phyloP scores from a whole-genome alignment of 2,113 vertebrate genomes.

The Oryzias curvinotus region DNA sequence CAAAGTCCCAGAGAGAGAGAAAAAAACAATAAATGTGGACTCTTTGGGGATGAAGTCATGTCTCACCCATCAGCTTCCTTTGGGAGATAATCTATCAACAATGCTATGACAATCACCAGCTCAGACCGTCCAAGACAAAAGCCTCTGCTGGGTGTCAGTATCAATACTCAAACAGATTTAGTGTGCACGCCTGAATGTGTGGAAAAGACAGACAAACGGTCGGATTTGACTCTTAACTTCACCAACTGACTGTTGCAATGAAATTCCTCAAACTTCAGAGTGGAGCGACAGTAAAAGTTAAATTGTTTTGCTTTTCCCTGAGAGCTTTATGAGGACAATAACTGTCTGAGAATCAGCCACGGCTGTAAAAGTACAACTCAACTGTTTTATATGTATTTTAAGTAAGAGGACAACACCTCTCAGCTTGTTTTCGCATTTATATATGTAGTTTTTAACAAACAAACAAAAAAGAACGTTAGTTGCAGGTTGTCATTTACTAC shows the following conservation, averaged over 20 bases:
- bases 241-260: slow-evolving; percentile 44
- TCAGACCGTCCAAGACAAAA: background rate
- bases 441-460: background rate
- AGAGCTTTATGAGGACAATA: slow-evolving; percentile 56
- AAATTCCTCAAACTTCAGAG: slow-evolving; percentile 35
- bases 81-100: slow-evolving; percentile 33
- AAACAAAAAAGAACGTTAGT: slow-evolving; percentile 9
- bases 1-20: too few relatives aligned
- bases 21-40: slow-evolving; percentile 22
- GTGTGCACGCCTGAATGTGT: slow-evolving; percentile 7
- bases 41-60: slow-evolving; percentile 43
- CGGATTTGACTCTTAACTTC: slow-evolving; percentile 5
- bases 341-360: slow-evolving; percentile 19
- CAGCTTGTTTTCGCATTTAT: too few relatives aligned
- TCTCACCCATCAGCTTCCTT: slow-evolving; percentile 44
- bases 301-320: slow-evolving; percentile 40
- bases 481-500: slow-evolving; percentile 8
- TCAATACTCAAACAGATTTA: slow-evolving; percentile 19
- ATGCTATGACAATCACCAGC: slow-evolving; percentile 13
- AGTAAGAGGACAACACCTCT: slow-evolving; percentile 17
- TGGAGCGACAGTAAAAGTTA: slow-evolving; percentile 50
- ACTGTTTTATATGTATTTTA: slow-evolving; percentile 40
- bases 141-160: background rate
- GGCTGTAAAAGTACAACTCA: slow-evolving; percentile 33
- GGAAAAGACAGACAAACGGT: background rate